Evolutionary conservation across 64 coral and sea anemone genomes (phyloP).

Genomic region (Cladopsammia gracilis): DNA sequence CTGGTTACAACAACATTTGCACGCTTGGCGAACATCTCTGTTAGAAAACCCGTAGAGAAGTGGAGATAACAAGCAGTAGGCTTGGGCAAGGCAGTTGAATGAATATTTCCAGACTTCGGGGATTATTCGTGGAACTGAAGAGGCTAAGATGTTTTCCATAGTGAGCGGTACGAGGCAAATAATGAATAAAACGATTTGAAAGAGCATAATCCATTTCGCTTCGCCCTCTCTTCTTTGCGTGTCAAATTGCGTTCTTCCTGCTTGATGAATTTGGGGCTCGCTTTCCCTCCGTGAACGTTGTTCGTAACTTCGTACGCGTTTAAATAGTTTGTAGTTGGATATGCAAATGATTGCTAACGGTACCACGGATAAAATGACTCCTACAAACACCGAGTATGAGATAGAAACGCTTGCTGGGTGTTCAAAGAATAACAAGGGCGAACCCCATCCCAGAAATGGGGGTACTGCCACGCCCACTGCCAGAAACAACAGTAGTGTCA

Average conservation of each 20-base stretch:
- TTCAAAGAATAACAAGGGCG: neutral
- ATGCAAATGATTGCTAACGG: neutral
- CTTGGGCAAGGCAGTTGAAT: slow-evolving; percentile 6
- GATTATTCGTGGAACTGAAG: neutral
- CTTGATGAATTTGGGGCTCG: neutral
- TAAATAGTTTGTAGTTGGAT: slow-evolving; percentile 9
- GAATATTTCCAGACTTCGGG: neutral
- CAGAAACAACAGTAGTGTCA: neutral
- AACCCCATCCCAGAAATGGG: slow-evolving; percentile 10
- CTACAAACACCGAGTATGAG: neutral
- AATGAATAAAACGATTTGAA: neutral
- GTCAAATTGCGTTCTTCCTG: neutral
- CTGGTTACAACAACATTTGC: slow-evolving; percentile 6
- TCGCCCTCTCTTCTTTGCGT: neutral
- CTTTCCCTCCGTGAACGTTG: neutral
- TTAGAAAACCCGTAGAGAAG: neutral
- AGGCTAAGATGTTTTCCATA: neutral
- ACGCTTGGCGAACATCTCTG: neutral
- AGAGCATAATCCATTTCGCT: neutral
- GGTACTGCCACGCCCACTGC: slow-evolving; percentile 1
- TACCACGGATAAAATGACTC: neutral
- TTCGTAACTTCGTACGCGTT: slow-evolving; percentile 21
- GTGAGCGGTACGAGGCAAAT: neutral
- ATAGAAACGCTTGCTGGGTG: neutral
- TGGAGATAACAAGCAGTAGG: neutral